Conservation (phyloP, 1,140 invertebrate species). For the Papilio aristodemus region DNA sequence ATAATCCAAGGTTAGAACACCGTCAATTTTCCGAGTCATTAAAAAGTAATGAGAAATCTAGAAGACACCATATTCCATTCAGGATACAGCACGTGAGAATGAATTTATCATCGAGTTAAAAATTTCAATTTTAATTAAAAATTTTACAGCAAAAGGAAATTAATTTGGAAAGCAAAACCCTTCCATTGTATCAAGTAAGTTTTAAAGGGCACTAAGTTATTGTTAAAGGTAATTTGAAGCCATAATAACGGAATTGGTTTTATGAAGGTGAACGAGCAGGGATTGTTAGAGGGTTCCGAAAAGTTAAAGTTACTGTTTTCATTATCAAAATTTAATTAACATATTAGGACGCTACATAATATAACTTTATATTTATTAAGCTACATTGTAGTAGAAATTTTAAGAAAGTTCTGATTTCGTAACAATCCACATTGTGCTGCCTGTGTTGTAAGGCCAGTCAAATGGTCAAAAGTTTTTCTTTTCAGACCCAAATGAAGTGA, state of each 20-base stretch:
- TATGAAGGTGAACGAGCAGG: slow-evolving; percentile 14
- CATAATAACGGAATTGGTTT: slow-evolving; percentile 16
- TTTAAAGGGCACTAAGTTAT: slow-evolving; percentile 20
- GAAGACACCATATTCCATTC: no score
- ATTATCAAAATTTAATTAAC: slow-evolving; percentile 16
- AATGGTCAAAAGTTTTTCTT: no score
- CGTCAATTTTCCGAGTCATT: no score
- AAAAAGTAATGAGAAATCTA: no score
- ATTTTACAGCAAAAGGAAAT: not conserved
- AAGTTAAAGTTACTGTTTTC: slow-evolving; percentile 5
- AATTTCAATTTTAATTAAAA: slow-evolving; percentile 3
- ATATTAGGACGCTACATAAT: not conserved
- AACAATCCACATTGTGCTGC: no score
- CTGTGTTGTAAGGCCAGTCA: no score
- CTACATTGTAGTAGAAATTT: not conserved
- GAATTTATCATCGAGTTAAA: not conserved
- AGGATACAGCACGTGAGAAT: not conserved
- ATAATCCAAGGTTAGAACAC: no score
- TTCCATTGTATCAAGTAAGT: slow-evolving; percentile 14
- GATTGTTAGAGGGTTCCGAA: not conserved
- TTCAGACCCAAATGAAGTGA: no score
- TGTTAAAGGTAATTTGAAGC: slow-evolving; percentile 18
- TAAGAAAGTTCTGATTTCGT: not conserved
- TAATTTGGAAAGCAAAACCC: not conserved
- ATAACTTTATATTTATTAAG: not conserved